Evolutionary conservation across 2,113 vertebrate species (phyloP).

Genomic region (Gopherus evgoodei): DNA sequence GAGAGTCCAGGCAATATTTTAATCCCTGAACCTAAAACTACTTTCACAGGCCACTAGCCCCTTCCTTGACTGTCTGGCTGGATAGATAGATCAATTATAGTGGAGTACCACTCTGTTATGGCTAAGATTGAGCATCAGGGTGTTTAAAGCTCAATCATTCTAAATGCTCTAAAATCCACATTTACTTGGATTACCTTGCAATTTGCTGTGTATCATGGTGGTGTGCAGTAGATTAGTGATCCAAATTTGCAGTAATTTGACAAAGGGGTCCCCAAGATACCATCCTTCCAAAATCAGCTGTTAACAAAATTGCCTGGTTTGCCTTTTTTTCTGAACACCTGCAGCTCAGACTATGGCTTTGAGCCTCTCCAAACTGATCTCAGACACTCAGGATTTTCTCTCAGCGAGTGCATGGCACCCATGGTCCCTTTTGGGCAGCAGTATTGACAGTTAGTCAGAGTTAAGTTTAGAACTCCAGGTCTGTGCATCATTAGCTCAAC

Average conservation of each 20-base stretch:
- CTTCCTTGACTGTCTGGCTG: too few species aligned
- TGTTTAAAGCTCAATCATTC: neutral
- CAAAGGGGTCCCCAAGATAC: neutral
- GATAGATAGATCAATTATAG: too few species aligned
- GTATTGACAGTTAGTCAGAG: neutral
- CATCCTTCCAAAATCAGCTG: neutral
- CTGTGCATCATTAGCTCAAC: neutral
- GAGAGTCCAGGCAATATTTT: neutral
- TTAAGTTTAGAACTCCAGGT: neutral
- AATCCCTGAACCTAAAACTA: too few species aligned
- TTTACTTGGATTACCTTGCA: neutral
- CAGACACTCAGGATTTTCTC: neutral
- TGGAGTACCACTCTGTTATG: neutral
- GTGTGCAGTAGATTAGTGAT: neutral
- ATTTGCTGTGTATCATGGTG: neutral
- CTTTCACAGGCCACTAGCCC: too few species aligned
- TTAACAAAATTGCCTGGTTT: neutral
- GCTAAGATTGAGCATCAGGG: neutral
- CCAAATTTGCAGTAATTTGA: neutral
- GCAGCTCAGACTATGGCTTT: fast-evolving
- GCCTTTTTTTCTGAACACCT: neutral
- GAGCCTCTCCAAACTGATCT: neutral
- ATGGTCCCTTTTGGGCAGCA: neutral
- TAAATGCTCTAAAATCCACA: neutral
- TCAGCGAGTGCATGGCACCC: neutral